phyloP scores from a whole-genome alignment of 2,113 vertebrate species.

The Ariopsis seemanni region DNA sequence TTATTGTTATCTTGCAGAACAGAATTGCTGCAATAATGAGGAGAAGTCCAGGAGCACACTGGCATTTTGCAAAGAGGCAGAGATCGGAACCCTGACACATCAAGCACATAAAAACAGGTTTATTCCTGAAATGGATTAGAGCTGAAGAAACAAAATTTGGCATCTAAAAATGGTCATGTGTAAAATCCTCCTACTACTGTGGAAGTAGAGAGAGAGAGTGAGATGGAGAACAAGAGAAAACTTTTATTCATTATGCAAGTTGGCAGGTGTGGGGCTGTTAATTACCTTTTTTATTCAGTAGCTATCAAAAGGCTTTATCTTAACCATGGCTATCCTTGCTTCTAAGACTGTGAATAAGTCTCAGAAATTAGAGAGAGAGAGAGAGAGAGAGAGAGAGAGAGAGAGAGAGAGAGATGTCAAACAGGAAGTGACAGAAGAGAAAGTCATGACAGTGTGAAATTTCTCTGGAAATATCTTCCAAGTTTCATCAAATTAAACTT shows the following conservation, averaged over 20 bases:
- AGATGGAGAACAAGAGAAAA: background rate
- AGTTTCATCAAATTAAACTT: background rate
- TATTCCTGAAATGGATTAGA: conserved; percentile 51
- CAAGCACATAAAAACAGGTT: conserved; percentile 30
- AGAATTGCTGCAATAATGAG: conserved; percentile 41
- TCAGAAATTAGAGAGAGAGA: background rate
- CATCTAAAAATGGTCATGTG: conserved; percentile 33
- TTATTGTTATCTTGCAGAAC: conserved; percentile 16
- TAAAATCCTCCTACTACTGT: conserved; percentile 3
- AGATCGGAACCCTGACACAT: conserved; percentile 45
- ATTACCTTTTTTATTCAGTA: conserved; percentile 52
- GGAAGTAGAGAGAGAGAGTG: background rate
- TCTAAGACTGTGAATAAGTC: background rate
- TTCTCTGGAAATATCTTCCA: background rate
- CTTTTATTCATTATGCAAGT: conserved; percentile 20
- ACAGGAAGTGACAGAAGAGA: conserved; percentile 2
- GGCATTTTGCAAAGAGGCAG: conserved; percentile 44
- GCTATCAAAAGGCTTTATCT: conserved; percentile 31
- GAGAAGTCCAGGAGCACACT: conserved; percentile 36
- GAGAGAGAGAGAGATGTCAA: background rate
- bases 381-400: background rate
- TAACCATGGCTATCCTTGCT: conserved; percentile 35
- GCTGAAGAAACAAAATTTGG: conserved; percentile 22
- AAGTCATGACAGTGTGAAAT: conserved; percentile 11
- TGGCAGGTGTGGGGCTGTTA: conserved; percentile 41